Evolutionary conservation across 2,888 invertebrate genomes (phyloP).

Genomic region (Cheiracanthium punctorium): DNA sequence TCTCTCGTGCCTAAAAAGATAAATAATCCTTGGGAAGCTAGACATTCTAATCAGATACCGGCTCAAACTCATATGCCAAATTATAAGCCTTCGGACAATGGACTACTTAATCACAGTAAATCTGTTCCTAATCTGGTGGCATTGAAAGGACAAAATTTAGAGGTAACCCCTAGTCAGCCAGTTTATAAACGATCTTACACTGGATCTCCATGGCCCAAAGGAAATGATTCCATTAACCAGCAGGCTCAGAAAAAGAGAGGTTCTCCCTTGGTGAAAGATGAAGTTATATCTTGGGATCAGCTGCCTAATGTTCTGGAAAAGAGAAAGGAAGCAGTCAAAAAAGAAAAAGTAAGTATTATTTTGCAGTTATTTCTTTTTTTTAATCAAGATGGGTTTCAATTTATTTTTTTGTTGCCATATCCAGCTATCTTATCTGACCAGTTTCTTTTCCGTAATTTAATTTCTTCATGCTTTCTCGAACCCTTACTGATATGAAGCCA

Average conservation of each 20-base stretch:
- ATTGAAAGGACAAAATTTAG: conserved; percentile 58
- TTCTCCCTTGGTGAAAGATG: conserved; percentile 46
- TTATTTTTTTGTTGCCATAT: not conserved
- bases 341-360: conserved; percentile 30
- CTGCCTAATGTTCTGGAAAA: conserved; percentile 61
- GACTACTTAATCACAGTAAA: conserved; percentile 57
- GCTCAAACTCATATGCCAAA: conserved; percentile 11
- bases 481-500: not conserved
- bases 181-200: conserved; percentile 22
- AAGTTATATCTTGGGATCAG: conserved; percentile 58
- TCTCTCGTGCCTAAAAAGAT: conserved; percentile 42
- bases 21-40: conserved; percentile 19
- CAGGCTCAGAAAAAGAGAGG: conserved; percentile 26
- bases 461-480: not conserved
- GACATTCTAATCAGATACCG: conserved; percentile 14
- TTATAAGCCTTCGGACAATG: conserved; percentile 31
- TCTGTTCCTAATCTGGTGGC: conserved; percentile 64
- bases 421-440: not conserved
- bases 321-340: conserved; percentile 37
- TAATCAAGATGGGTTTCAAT: not conserved
- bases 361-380: not conserved
- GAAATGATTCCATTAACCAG: not conserved
- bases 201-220: not conserved
- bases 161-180: conserved; percentile 54
- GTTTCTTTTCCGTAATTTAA: not conserved